Conservation (phyloP, 2,888 invertebrate genomes). For the Agriopis marginaria region DNA sequence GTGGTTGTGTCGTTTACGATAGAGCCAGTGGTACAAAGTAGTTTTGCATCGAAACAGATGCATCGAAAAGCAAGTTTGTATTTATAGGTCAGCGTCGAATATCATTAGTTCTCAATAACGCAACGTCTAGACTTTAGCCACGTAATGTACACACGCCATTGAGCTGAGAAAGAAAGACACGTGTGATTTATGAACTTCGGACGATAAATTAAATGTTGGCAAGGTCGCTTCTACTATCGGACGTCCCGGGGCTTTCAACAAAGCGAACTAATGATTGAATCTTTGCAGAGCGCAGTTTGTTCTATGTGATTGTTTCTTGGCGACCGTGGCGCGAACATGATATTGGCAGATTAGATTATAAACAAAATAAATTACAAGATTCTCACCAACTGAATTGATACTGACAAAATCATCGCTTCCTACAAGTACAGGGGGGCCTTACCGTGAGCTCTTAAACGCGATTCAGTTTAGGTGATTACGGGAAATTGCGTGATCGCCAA, state of each 20-base stretch:
- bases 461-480: too few species aligned
- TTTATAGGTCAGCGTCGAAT: constrained; percentile 42
- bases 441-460: too few species aligned
- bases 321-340: constrained; percentile 58
- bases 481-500: too few species aligned
- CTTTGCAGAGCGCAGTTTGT: constrained; percentile 36
- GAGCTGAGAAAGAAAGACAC: constrained; percentile 29
- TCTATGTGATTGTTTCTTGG: constrained; percentile 40
- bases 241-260: constrained; percentile 35
- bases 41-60: constrained; percentile 17
- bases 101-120: constrained; percentile 41
- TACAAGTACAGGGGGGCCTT: too few species aligned
- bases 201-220: constrained; percentile 25
- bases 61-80: constrained; percentile 34
- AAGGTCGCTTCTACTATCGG: constrained; percentile 20
- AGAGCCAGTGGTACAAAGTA: neutral
- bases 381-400: too few species aligned
- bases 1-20: neutral
- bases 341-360: constrained; percentile 31
- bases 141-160: constrained; percentile 30
- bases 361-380: too few species aligned
- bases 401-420: too few species aligned
- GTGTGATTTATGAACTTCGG: constrained; percentile 40
- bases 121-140: constrained; percentile 43
- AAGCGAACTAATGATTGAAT: constrained; percentile 28